Evolutionary conservation across 2,888 invertebrate species (phyloP).

Genomic region (Rhogogaster chlorosoma): DNA sequence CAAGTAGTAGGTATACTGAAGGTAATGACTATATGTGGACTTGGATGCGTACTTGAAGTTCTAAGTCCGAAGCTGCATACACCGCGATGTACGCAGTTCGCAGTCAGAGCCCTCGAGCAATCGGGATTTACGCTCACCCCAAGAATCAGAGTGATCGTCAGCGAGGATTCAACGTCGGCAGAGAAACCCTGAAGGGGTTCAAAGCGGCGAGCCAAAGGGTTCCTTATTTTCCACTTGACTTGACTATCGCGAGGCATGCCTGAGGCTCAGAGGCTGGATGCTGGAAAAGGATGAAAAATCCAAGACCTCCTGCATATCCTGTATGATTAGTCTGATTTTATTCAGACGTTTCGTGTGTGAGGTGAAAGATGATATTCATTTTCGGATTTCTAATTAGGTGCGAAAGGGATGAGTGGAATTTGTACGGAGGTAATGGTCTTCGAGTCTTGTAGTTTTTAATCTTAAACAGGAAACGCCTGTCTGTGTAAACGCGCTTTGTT

Average conservation of each 20-base stretch:
- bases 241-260: background rate
- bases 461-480: conserved; percentile 71
- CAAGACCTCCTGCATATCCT: background rate
- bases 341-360: background rate
- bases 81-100: background rate
- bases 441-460: conserved; percentile 54
- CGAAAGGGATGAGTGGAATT: background rate
- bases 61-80: background rate
- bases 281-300: background rate
- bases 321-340: background rate
- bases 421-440: background rate
- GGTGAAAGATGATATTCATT: background rate
- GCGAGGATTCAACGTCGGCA: background rate
- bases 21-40: conserved; percentile 48
- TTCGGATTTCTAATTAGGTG: background rate
- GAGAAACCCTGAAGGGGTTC: background rate
- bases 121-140: background rate
- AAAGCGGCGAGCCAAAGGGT: conserved; percentile 6
- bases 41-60: conserved; percentile 23
- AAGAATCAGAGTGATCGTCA: background rate
- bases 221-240: background rate
- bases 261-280: background rate
- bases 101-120: conserved; percentile 13
- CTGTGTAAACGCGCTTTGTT: conserved; percentile 56
- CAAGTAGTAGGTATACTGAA: conserved; percentile 21